A percentile compares a stretch with the other conserved stretches of the same genome.
Evolutionary conservation across 2,797 vertebrate genomes (phyloP).

Genomic region (Phoxinus dragarum): DNA sequence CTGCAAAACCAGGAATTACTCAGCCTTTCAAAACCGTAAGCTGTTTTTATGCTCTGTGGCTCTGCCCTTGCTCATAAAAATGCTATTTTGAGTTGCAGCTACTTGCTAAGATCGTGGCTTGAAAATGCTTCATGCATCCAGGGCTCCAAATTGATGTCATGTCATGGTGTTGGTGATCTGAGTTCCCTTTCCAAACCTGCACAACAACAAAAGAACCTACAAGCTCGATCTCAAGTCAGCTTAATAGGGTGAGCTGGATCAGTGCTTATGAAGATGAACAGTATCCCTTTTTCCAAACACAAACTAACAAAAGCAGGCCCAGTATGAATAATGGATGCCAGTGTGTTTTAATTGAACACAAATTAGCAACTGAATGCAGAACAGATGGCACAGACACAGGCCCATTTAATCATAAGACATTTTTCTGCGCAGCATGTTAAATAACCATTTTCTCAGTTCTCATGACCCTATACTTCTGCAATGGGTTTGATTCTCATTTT

Average conservation of each 20-base stretch:
- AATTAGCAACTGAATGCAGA: slow-evolving; percentile 62
- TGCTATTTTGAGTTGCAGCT: slow-evolving; percentile 18
- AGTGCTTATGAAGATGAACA: slow-evolving; percentile 37
- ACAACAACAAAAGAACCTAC: slow-evolving; percentile 5
- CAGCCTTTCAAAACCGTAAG: slow-evolving; percentile 45
- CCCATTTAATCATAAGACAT: slow-evolving; percentile 47
- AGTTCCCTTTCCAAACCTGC: background rate
- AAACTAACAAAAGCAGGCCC: slow-evolving; percentile 40
- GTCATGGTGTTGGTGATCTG: background rate
- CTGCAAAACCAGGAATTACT: slow-evolving; percentile 34
- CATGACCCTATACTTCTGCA: background rate
- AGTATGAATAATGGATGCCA: slow-evolving; percentile 61
- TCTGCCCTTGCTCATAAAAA: background rate
- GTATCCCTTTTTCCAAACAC: slow-evolving; percentile 12
- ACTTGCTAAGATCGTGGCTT: background rate
- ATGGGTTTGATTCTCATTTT: background rate
- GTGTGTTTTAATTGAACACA: slow-evolving; percentile 55
- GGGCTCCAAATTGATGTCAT: background rate
- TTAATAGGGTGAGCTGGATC: slow-evolving; percentile 1
- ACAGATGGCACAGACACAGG: slow-evolving; percentile 53
- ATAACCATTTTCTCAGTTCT: background rate
- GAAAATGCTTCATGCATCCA: background rate
- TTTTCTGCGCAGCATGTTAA: slow-evolving; percentile 17
- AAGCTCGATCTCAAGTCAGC: slow-evolving; percentile 32
- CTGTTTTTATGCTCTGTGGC: slow-evolving; percentile 34